Base-by-base conservation (phyloP, 37 sponge, comb jelly and placozoan genomes). In the Cliona cf. orientalis region DNA sequence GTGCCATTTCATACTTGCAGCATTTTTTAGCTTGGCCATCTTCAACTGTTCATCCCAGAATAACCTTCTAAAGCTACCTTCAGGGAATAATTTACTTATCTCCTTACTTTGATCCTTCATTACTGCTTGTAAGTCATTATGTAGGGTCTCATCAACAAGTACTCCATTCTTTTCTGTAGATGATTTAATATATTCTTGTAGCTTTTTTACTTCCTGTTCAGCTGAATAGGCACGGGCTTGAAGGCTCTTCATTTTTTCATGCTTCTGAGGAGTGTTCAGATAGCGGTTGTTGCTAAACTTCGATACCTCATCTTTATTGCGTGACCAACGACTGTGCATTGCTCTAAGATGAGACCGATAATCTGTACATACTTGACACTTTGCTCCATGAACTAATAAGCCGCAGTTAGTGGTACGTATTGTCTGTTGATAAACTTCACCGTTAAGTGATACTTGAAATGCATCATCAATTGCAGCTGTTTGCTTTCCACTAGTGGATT, bases 41-140 rank as follows among this genome's bases (percentile, higher is more conserved):
- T 81, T 37, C n/a, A 70, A 14, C 43, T 85, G 85, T 21, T 85
- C 42, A 6, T 85, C 71, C 85, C 85, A 75, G 41, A 84, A 84
- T 14, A 84, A 35, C 42, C 69, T 5, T 1, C 29, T 14, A 62
- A 62, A 62, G 63, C 28, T 26, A n/a, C 29, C 29, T 62, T 62
- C 63, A 62, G 63, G 28, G 56, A 29, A 46, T 46, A 17, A 33
- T 42, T 33, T 17, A 5, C 32, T 17, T 14, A 69, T 36, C 7
- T 69, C 69, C 35, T 69, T 41, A 69, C 25, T 69, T 69, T 69
- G 29, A 11, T 69, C 69, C 4, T 9, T 11, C 69, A 69, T 69
- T 11, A 69, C 9, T 9, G 40, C 25, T 69, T 34, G 40, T 34
- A 69, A 28, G 26, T 63, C 65, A 28, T 22, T 22, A 25, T 63